phyloP scores from a whole-genome alignment of 1,140 invertebrate species.

The Papilio machaon region DNA sequence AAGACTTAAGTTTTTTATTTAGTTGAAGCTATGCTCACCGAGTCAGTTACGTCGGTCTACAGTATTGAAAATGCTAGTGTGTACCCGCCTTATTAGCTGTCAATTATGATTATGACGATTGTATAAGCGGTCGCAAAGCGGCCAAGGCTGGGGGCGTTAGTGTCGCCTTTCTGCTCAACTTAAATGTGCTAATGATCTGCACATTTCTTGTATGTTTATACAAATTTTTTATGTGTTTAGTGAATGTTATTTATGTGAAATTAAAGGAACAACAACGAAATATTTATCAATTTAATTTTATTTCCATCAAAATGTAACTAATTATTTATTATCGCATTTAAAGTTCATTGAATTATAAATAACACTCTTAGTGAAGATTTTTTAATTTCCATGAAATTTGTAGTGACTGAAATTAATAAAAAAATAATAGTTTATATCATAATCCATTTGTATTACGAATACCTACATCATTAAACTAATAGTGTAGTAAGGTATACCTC shows the following conservation, averaged over 20 bases:
- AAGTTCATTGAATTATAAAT: too few relatives aligned
- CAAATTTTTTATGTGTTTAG: background rate
- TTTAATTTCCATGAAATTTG: too few relatives aligned
- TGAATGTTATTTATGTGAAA: background rate
- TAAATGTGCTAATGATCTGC: conserved; percentile 4
- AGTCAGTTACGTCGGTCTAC: too few relatives aligned
- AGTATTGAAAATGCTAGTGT: background rate
- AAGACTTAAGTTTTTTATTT: too few relatives aligned
- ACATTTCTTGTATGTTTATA: background rate
- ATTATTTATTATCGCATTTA: too few relatives aligned
- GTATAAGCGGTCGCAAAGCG: conserved; percentile 18
- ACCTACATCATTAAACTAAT: background rate
- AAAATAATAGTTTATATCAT: too few relatives aligned
- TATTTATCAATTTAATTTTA: too few relatives aligned
- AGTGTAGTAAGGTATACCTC: background rate
- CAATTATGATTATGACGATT: conserved; percentile 14
- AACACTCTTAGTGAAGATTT: too few relatives aligned
- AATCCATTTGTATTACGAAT: background rate
- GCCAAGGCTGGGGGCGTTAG: conserved; percentile 16
- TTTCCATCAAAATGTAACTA: too few relatives aligned
- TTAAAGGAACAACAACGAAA: too few relatives aligned
- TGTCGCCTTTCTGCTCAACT: background rate
- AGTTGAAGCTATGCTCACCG: too few relatives aligned
- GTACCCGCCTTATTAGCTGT: background rate
- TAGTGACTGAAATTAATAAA: too few relatives aligned